Percentiles rank a stretch among this genome's conserved stretches.
phyloP scores from a whole-genome alignment of 1,140 invertebrate genomes.

The Drosophila tristis region DNA sequence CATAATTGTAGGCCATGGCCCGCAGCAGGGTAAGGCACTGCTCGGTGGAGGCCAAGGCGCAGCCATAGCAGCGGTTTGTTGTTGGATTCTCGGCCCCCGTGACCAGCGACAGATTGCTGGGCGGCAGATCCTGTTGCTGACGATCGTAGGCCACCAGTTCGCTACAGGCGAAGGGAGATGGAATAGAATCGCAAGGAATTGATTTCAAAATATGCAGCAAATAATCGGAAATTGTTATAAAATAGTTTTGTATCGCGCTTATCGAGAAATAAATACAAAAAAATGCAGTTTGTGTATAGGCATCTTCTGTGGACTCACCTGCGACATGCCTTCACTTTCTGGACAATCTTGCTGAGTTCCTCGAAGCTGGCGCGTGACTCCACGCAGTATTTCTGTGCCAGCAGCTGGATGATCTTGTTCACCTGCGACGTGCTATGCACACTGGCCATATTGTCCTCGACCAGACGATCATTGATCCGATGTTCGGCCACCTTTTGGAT shows the following conservation, averaged over 20 bases:
- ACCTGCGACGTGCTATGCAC: slow-evolving; percentile 87
- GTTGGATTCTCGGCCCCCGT: slow-evolving; percentile 50
- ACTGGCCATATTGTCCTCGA: slow-evolving; percentile 85
- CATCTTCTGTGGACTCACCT: slow-evolving; percentile 55
- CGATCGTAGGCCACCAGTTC: slow-evolving; percentile 97
- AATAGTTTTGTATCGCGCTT: no score
- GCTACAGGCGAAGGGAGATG: slow-evolving; percentile 70
- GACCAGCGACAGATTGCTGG: slow-evolving; percentile 10
- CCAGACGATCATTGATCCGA: slow-evolving; percentile 74
- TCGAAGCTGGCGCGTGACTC: slow-evolving; percentile 98
- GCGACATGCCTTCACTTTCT: slow-evolving; percentile 94
- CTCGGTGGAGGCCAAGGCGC: slow-evolving; percentile 94
- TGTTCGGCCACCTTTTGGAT: slow-evolving; percentile 83
- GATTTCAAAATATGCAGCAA: no score
- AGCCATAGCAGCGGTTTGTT: slow-evolving; percentile 91
- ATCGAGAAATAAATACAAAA: no score
- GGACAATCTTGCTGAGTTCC: slow-evolving; percentile 97
- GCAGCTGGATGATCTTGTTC: slow-evolving; percentile 92
- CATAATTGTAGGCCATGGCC: slow-evolving; percentile 94
- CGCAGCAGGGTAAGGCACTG: slow-evolving; percentile 96
- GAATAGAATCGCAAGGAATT: no score
- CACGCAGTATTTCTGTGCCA: slow-evolving; percentile 96
- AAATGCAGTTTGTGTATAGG: no score
- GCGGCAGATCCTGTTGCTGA: slow-evolving; percentile 88
- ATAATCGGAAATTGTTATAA: no score